These are phyloP conservation scores for Chloebia gouldiae DNA, from an alignment of 2,113 vertebrate genomes.

Conservation along the genomic window DNA sequence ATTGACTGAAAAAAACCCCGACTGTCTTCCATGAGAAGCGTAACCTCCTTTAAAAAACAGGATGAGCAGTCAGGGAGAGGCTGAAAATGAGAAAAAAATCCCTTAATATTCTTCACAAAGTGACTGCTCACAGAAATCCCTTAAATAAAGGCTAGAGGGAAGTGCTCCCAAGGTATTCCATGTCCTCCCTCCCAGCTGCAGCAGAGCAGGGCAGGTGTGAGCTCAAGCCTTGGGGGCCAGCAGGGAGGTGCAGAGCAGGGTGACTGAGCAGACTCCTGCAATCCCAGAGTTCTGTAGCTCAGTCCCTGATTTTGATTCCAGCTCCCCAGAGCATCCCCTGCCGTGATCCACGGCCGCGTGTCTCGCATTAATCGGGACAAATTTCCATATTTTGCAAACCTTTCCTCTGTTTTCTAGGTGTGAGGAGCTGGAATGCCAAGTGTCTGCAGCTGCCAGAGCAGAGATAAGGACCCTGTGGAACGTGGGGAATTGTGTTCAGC, in stretches of 20 bases:
- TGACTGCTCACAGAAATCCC: not conserved
- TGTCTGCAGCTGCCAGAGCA: not conserved
- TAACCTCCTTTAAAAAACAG: not conserved
- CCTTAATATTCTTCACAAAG: not conserved
- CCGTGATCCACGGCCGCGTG: fast-evolving
- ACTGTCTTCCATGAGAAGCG: not conserved
- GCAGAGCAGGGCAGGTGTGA: not conserved
- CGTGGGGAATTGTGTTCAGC: not conserved
- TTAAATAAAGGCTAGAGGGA: not conserved
- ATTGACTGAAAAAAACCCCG: not conserved
- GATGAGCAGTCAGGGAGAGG: not conserved
- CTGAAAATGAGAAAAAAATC: not conserved
- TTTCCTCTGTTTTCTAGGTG: not conserved
- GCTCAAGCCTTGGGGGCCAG: not conserved
- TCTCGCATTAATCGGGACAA: not conserved
- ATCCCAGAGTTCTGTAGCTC: not conserved
- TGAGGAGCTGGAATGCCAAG: not conserved
- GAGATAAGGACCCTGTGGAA: not conserved
- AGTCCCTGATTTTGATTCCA: not conserved
- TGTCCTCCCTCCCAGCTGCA: not conserved
- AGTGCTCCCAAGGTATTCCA: fast-evolving
- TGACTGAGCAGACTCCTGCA: not conserved
- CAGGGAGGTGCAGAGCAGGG: not conserved
- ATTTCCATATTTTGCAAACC: not conserved
- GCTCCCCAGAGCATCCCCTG: not conserved